phyloP scores from a whole-genome alignment of 2,797 vertebrate genomes.

The Scolopax bukidnonensis region DNA sequence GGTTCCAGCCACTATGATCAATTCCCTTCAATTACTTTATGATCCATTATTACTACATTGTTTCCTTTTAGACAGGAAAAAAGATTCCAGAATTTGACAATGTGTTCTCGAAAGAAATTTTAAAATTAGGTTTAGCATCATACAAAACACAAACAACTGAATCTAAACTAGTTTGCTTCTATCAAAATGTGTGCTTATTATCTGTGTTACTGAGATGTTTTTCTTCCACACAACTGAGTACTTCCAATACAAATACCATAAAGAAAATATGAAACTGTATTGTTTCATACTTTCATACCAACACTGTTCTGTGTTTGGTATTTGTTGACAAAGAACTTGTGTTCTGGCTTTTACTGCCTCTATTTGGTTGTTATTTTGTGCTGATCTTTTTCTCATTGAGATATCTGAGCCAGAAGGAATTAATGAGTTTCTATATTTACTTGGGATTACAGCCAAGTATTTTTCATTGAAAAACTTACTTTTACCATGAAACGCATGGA shows the following conservation, averaged over 20 bases:
- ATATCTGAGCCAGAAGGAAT: neutral
- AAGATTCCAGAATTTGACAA: neutral
- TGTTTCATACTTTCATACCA: neutral
- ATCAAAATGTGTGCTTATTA: neutral
- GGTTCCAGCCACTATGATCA: neutral
- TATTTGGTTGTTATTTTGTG: neutral
- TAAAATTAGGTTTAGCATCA: neutral
- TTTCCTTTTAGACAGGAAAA: neutral
- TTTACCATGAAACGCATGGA: neutral
- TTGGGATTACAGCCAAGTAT: neutral
- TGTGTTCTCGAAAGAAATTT: neutral
- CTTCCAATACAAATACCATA: neutral
- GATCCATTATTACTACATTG: neutral
- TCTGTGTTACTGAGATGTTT: neutral
- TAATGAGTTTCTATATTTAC: neutral
- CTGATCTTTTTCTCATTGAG: neutral
- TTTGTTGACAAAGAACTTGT: neutral
- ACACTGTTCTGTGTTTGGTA: fast-evolving
- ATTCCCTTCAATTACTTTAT: neutral
- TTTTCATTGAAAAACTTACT: neutral
- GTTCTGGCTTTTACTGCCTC: neutral
- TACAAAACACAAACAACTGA: neutral
- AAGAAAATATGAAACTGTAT: fast-evolving
- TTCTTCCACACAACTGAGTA: neutral
- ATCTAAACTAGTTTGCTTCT: neutral